Percentiles rank a stretch among this genome's conserved stretches.
Evolutionary conservation across 2,888 invertebrate genomes (phyloP).

Genomic region (Drosophila sordidapex): DNA sequence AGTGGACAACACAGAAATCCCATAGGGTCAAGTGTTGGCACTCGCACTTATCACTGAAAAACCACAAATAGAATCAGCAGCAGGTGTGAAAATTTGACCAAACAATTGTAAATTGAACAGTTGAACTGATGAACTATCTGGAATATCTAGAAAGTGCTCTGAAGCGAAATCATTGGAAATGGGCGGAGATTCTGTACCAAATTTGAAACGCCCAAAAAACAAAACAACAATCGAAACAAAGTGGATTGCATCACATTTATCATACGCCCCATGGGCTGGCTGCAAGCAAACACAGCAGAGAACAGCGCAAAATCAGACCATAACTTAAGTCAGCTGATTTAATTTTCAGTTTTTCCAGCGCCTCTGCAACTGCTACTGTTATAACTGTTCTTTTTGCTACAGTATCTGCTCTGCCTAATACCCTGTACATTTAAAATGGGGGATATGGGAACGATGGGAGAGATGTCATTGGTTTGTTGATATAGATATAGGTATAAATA

Average conservation of each 20-base stretch:
- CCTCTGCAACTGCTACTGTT: slow-evolving; percentile 54
- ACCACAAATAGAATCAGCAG: slow-evolving; percentile 38
- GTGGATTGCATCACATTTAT: slow-evolving; percentile 66
- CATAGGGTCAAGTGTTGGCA: slow-evolving; percentile 51
- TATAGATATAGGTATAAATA: background rate
- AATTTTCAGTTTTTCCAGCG: slow-evolving; percentile 47
- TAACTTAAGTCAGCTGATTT: slow-evolving; percentile 47
- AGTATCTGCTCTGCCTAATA: slow-evolving; percentile 17
- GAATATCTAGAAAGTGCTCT: slow-evolving; percentile 53
- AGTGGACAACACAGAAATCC: slow-evolving; percentile 56
- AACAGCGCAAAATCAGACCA: slow-evolving; percentile 23
- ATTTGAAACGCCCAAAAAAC: slow-evolving; percentile 17
- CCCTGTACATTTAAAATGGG: background rate
- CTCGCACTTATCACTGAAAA: slow-evolving; percentile 37
- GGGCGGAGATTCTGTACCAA: slow-evolving; percentile 38
- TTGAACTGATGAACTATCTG: slow-evolving; percentile 17
- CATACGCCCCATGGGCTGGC: slow-evolving; percentile 65
- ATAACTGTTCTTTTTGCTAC: slow-evolving; percentile 28
- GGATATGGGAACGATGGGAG: no score
- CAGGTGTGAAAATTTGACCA: slow-evolving; percentile 58
- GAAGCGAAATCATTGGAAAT: slow-evolving; percentile 72
- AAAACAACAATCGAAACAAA: slow-evolving; percentile 35
- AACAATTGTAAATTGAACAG: slow-evolving; percentile 39
- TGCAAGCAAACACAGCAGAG: slow-evolving; percentile 32
- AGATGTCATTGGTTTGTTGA: background rate